Evolutionary conservation across 2,113 vertebrate genomes (phyloP), one percentile per base, ranked within the genome.

Genomic region (Agapornis roseicollis): DNA sequence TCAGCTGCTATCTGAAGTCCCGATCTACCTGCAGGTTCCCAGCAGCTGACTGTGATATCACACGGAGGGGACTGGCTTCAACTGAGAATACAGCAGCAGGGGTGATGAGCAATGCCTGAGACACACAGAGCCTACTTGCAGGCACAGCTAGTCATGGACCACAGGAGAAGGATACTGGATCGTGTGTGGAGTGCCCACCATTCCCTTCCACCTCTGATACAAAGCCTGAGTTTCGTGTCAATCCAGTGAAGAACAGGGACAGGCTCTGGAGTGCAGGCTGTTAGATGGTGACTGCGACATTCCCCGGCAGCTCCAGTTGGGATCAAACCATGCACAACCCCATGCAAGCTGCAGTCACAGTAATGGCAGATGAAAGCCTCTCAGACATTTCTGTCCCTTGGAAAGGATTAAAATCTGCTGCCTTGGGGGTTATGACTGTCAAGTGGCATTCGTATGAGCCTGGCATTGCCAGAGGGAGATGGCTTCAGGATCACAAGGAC

Each of bases 181-280:
- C 65, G 4, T 4, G 6, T 25, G 47, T 49, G 42, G 37, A 35
- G 9, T 0, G 27, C 4, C 46, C 33, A 4, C 64, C 2, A 0
- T 3, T 71, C 76, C 69, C 55, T 68, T 29, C 5, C 17, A 3
- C 18, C 63, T 25, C 68, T 24, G n/a, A 13, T 17, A 41, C 28
- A 53, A 33, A 39, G 9, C 50, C 78, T 4, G 42, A 55, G 52
- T 5, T 42, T 19, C 1, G 1, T 42, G 47, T 25, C 60, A n/a
- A 72, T 2, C 53, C 86, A 77, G 64, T 5, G 42, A 80, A 37
- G 29, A 52, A 49, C 76, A 7, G 28, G 35, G 31, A 79, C 52
- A 64, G 78, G 5, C 25, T 37, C 37, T 35, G 58, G 29, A 28
- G 17, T 6, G 18, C 5, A 17, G 61, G 14, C 11, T 63, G 13